phyloP scores from a whole-genome alignment of 2,113 vertebrate genomes.

The Lamprologus ornatipinnis region DNA sequence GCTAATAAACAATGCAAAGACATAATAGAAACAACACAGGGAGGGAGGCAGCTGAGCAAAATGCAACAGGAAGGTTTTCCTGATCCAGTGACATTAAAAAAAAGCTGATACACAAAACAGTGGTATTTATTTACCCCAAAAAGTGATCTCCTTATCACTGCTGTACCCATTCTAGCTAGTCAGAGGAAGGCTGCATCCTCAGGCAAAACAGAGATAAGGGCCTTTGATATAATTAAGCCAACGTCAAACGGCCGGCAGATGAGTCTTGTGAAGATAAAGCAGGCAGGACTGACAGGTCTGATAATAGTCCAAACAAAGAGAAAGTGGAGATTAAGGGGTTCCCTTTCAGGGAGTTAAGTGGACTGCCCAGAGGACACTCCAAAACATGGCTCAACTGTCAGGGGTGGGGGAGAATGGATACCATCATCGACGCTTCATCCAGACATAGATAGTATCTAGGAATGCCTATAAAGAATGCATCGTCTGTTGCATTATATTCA shows the following conservation, averaged over 20 bases:
- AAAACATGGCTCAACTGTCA: slow-evolving; percentile 66
- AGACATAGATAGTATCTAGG: slow-evolving; percentile 26
- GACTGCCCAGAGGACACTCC: slow-evolving; percentile 55
- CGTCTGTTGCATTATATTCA: neutral
- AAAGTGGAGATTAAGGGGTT: slow-evolving; percentile 71
- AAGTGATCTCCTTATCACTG: slow-evolving; percentile 4
- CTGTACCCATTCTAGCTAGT: neutral
- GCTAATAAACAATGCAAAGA: neutral
- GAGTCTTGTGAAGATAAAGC: slow-evolving; percentile 62
- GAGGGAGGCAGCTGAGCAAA: neutral
- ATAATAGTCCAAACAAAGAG: slow-evolving; percentile 66
- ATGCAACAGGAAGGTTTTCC: neutral
- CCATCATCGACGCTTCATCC: slow-evolving; percentile 33
- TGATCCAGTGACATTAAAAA: neutral
- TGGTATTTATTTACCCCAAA: neutral
- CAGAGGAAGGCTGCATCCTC: slow-evolving; percentile 44
- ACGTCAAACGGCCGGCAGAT: slow-evolving; percentile 55
- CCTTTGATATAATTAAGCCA: slow-evolving; percentile 64
- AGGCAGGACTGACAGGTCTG: slow-evolving; percentile 57
- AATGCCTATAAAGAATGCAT: slow-evolving; percentile 31
- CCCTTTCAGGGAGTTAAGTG: slow-evolving; percentile 63
- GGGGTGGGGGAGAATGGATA: slow-evolving; percentile 39
- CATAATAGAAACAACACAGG: neutral
- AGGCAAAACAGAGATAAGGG: slow-evolving; percentile 54
- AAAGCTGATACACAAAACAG: neutral